Evolutionary conservation across 2,113 vertebrate genomes (phyloP).

Genomic region (Tinamus guttatus): DNA sequence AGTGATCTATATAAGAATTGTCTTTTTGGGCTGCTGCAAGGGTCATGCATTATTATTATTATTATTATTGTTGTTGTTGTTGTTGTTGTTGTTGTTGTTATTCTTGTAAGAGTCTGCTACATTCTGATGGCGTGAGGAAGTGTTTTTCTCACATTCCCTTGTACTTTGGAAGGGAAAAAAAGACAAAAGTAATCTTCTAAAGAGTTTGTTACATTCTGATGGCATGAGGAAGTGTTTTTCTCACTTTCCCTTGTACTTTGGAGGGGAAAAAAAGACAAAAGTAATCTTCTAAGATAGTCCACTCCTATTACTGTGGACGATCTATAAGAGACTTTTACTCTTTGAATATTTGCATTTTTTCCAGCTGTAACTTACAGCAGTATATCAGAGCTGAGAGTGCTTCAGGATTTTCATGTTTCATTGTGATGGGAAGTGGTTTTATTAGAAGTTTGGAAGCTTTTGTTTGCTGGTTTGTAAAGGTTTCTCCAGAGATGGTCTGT

Average conservation of each 20-base stretch:
- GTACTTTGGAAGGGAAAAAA: neutral
- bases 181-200: neutral
- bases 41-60: neutral
- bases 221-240: neutral
- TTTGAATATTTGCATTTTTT: neutral
- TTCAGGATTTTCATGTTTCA: neutral
- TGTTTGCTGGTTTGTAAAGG: neutral
- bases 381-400: neutral
- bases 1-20: neutral
- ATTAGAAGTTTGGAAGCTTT: neutral
- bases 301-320: neutral
- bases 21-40: neutral
- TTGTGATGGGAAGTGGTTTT: neutral
- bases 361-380: neutral
- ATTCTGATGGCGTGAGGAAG: neutral
- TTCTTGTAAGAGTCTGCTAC: neutral
- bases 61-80: neutral
- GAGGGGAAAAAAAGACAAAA: accelerated
- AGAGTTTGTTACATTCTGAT: neutral
- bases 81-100: too few species aligned
- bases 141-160: neutral
- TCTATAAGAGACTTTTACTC: neutral
- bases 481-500: neutral
- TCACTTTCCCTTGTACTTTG: neutral
- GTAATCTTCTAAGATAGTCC: neutral